A percentile compares a stretch with the other conserved stretches of the same genome.
These are phyloP conservation scores for Labeo calbasu DNA, from an alignment of 2,797 vertebrate species.

Conservation along the genomic window DNA sequence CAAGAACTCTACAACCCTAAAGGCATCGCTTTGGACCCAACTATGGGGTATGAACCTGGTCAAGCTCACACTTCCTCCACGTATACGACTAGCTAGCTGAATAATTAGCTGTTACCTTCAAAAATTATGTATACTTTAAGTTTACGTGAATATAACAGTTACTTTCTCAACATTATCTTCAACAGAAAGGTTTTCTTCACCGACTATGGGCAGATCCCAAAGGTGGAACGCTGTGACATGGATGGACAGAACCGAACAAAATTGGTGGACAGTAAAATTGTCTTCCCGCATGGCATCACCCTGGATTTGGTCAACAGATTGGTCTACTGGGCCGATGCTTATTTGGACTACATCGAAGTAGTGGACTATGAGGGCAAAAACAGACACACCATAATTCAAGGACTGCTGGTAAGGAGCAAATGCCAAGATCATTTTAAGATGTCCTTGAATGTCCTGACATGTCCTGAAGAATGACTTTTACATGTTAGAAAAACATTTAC, in stretches of 20 bases:
- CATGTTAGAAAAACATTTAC: neutral
- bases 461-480: neutral
- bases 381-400: constrained; percentile 95
- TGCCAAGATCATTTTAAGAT: neutral
- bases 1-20: constrained; percentile 95
- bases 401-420: constrained; percentile 86
- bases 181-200: constrained; percentile 96
- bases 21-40: constrained; percentile 93
- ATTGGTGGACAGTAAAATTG: constrained; percentile 95
- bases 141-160: neutral
- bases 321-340: constrained; percentile 97
- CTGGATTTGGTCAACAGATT: constrained; percentile 92
- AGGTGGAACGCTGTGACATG: constrained; percentile 98
- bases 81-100: neutral
- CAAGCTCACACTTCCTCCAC: constrained; percentile 26
- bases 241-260: constrained; percentile 97
- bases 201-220: constrained; percentile 93
- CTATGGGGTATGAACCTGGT: constrained; percentile 86
- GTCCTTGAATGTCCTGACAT: neutral
- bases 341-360: constrained; percentile 97
- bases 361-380: constrained; percentile 96
- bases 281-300: constrained; percentile 94
- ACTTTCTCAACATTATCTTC: constrained; percentile 71
- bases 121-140: neutral
- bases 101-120: neutral